Conservation (phyloP, 1,140 invertebrate genomes). For the Zelostemma sp. region DNA sequence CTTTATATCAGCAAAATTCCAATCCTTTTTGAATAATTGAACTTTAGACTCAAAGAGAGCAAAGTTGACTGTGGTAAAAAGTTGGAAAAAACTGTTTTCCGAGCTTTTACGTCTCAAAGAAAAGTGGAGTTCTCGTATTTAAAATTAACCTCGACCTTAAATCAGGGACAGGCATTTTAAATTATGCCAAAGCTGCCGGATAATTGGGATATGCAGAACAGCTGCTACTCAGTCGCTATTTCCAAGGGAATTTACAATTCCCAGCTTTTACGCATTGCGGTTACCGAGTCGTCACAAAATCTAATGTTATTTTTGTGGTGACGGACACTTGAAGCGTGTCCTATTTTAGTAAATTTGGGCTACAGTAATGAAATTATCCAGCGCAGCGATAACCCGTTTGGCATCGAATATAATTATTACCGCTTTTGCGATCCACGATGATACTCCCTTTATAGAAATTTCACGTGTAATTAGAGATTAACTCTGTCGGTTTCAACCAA, state of each 20-base stretch:
- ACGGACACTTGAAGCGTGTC: slow-evolving; percentile 8
- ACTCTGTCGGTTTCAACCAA: too few relatives aligned
- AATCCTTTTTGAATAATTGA: too few relatives aligned
- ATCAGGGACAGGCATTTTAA: slow-evolving; percentile 32
- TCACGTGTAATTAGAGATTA: background rate
- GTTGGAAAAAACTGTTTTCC: too few relatives aligned
- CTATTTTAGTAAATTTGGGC: slow-evolving; percentile 13
- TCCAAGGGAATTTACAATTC: slow-evolving; percentile 16
- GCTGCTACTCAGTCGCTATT: slow-evolving; percentile 26
- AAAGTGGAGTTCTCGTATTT: background rate
- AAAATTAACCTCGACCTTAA: too few relatives aligned
- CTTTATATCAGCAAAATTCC: too few relatives aligned
- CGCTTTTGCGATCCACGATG: slow-evolving; percentile 6
- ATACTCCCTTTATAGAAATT: slow-evolving; percentile 27
- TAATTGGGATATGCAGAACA: slow-evolving; percentile 57
- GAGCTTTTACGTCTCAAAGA: background rate
- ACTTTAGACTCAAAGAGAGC: too few relatives aligned
- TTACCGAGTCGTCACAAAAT: slow-evolving; percentile 28
- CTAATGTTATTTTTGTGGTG: slow-evolving; percentile 37
- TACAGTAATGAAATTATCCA: slow-evolving; percentile 39
- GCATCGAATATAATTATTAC: slow-evolving; percentile 34
- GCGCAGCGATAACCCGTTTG: slow-evolving; percentile 18
- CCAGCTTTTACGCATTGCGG: slow-evolving; percentile 23
- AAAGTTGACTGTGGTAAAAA: too few relatives aligned
- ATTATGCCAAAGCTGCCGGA: slow-evolving; percentile 23